Base-by-base conservation (phyloP, 2,113 vertebrate species). In the Perccottus glenii region DNA sequence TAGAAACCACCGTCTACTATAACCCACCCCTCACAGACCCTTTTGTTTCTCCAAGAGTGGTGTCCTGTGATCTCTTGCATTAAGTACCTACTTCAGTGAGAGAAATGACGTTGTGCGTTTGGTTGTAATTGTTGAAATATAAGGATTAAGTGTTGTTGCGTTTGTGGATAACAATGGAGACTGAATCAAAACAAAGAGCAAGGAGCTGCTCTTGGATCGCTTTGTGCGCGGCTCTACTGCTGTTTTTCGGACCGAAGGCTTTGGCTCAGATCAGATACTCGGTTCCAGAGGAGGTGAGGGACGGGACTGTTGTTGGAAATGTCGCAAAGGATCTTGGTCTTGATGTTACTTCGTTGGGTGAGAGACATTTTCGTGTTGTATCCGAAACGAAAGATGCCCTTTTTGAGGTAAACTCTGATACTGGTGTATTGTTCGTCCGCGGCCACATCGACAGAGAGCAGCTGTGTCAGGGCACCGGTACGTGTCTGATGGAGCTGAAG, bases 251-350 rank as follows among this genome's bases (percentile, higher is more conserved):
- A 74, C 48, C 11, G 15, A 10, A 15, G 67, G 85, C 83, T 8
- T 86, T 85, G 0, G 88, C 83, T 4, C 88, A 93, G 36, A 47
- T 88, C 10, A 40, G 76, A 38, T 93, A 92, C 60, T 89, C 89
- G 0, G 44, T 91, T 43, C 55, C 75, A 0, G 92, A 93, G 27
- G 91, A 92, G 32, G 47, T 81, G 0, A 82, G 85, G 2, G 76
- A 85, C 32, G 89, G 87, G 9, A 64, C 83, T 36, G 49, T 81
- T 11, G 87, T 92, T n/a, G 92, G 90, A 61, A 91, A 93, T 15
- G 45, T 93, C 3, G 90, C 89, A 4, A 91, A 88, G 8, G 92
- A 93, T 76, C 58, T 92, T 11, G 90, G 90, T 11, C 16, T 92
- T 10, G 88, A 92, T 15, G 57, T 79, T 32, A 57, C 36, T 27